phyloP scores from a whole-genome alignment of 2,888 invertebrate genomes.

The Acheta domesticus region DNA sequence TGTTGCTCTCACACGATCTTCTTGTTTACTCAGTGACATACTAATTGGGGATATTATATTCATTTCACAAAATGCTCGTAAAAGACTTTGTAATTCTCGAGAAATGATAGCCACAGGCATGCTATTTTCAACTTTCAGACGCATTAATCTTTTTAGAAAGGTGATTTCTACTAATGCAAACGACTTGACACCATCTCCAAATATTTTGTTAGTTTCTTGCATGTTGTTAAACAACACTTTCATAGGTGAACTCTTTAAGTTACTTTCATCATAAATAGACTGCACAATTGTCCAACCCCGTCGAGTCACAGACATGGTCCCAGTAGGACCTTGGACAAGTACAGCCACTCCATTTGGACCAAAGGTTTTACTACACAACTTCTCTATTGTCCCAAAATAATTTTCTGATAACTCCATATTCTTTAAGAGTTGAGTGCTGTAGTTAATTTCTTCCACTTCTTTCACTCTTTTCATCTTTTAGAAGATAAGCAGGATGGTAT shows the following conservation, averaged over 20 bases:
- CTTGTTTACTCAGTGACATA: neutral
- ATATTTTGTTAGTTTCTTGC: conserved; percentile 20
- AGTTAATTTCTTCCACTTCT: conserved; percentile 54
- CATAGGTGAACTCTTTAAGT: conserved; percentile 18
- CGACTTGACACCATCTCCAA: conserved; percentile 34
- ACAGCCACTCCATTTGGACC: conserved; percentile 34
- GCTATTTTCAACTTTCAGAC: neutral
- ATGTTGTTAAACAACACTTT: conserved; percentile 26
- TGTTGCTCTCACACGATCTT: neutral
- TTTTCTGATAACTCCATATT: neutral
- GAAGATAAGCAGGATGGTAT: conserved; percentile 72
- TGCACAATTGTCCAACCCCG: conserved; percentile 31
- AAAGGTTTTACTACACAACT: conserved; percentile 28
- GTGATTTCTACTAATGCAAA: conserved; percentile 25
- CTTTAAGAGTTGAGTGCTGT: neutral
- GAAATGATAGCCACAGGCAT: neutral
- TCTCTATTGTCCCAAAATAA: conserved; percentile 24
- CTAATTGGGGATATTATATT: no score
- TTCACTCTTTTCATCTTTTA: conserved; percentile 60
- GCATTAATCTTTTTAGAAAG: neutral
- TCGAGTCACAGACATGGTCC: conserved; percentile 31
- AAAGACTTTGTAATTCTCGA: neutral
- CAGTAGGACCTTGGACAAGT: conserved; percentile 28
- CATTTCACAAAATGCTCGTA: neutral
- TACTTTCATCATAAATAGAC: conserved; percentile 21